Percentiles rank a stretch among this genome's conserved stretches.
Evolutionary conservation across 1,140 invertebrate genomes (phyloP).

Genomic region (Leptinotarsa defecta): DNA sequence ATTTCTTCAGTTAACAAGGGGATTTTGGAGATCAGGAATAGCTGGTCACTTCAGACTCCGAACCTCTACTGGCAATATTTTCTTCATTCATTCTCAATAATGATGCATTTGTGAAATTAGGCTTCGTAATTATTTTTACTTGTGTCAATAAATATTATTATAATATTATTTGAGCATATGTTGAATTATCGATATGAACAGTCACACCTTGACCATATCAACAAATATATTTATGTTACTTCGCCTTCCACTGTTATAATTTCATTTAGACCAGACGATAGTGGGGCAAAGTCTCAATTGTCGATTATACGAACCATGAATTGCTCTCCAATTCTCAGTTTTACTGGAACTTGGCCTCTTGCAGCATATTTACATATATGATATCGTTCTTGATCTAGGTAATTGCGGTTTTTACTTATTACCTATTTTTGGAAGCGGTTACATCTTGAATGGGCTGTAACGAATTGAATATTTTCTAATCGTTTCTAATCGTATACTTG

Average conservation of each 20-base stretch:
- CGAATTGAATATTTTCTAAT: neutral
- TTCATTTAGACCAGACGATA: neutral
- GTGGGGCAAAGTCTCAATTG: neutral
- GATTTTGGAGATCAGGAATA: neutral
- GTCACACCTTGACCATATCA: neutral
- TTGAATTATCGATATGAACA: neutral
- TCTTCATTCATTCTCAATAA: neutral
- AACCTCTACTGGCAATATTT: neutral
- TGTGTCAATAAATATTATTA: no score
- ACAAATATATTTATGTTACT: neutral
- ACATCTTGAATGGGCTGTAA: neutral
- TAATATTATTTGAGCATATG: neutral
- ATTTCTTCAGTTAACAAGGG: no score
- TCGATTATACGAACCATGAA: neutral
- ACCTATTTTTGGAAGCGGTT: neutral
- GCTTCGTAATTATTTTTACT: no score
- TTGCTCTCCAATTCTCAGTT: neutral
- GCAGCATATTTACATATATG: neutral
- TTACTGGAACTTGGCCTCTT: no score
- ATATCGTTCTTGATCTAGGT: neutral
- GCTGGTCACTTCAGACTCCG: neutral
- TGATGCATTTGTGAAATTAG: no score
- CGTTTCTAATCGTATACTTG: neutral
- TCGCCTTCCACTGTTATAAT: neutral
- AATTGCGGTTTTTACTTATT: neutral